These are phyloP conservation scores for Malacosoma neustria DNA, from an alignment of 2,888 invertebrate genomes.

Conservation along the genomic window DNA sequence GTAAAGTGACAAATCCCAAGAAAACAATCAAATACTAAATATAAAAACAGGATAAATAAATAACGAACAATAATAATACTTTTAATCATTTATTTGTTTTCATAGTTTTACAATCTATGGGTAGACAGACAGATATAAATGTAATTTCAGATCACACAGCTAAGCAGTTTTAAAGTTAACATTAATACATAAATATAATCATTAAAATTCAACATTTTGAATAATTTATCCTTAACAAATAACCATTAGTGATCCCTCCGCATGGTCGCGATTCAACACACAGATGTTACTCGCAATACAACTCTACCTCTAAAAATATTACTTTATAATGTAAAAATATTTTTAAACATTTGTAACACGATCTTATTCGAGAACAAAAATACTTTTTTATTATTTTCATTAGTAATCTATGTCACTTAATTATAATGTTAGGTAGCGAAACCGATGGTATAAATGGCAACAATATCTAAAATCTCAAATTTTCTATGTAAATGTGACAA, in stretches of 20 bases:
- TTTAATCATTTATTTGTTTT: constrained; percentile 68
- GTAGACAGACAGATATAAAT: constrained; percentile 61
- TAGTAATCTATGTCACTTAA: constrained; percentile 66
- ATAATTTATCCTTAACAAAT: constrained; percentile 67
- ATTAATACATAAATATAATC: constrained; percentile 37
- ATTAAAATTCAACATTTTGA: constrained; percentile 22
- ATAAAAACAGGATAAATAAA: constrained; percentile 41
- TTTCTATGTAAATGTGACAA: constrained; percentile 25
- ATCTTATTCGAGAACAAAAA: constrained; percentile 65
- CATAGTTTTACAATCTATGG: constrained; percentile 69
- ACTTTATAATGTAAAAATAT: constrained; percentile 58
- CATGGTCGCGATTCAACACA: constrained; percentile 45
- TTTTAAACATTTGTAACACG: constrained; percentile 59
- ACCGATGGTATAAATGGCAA: constrained; percentile 46
- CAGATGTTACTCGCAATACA: constrained; percentile 49
- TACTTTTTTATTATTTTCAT: constrained; percentile 51
- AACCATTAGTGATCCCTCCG: constrained; percentile 66
- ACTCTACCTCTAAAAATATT: constrained; percentile 44
- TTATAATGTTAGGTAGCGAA: constrained; percentile 53
- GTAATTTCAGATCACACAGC: constrained; percentile 71
- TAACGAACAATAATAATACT: constrained; percentile 49
- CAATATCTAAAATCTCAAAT: constrained; percentile 37
- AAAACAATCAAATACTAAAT: no score
- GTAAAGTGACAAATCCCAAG: no score
- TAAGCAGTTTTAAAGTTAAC: constrained; percentile 66